These are phyloP conservation scores for Napeogenes sylphis DNA, from an alignment of 2,888 invertebrate species.

Conservation along the genomic window DNA sequence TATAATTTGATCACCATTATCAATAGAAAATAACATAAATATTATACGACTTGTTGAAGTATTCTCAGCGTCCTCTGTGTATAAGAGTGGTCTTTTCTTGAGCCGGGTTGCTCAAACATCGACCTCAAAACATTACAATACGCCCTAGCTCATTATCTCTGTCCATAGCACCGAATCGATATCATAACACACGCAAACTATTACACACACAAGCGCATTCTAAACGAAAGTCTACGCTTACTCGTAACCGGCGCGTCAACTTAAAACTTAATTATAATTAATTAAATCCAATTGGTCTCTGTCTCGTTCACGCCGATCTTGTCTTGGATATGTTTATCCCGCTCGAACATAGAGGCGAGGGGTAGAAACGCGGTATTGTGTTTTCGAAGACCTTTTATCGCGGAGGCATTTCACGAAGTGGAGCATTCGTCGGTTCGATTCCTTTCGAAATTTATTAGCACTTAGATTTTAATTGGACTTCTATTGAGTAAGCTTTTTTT, in stretches of 20 bases:
- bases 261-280: conserved; percentile 91
- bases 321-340: conserved; percentile 71
- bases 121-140: conserved; percentile 70
- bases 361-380: conserved; percentile 69
- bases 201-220: conserved; percentile 55
- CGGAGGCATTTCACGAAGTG: conserved; percentile 68
- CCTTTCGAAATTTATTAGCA: conserved; percentile 72
- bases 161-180: conserved; percentile 73
- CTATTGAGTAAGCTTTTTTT: conserved; percentile 48
- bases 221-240: conserved; percentile 68
- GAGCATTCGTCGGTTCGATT: conserved; percentile 68
- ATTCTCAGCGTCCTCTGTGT: too few species aligned
- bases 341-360: conserved; percentile 56
- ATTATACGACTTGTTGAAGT: too few species aligned
- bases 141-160: conserved; percentile 74
- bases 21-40: too few species aligned
- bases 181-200: conserved; percentile 55
- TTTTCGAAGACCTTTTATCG: conserved; percentile 77
- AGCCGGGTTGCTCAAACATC: conserved; percentile 40
- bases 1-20: too few species aligned
- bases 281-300: conserved; percentile 83
- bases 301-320: conserved; percentile 57
- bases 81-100: not conserved
- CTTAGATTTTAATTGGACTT: conserved; percentile 71
- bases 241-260: conserved; percentile 81